Evolutionary conservation across 1,140 invertebrate species (phyloP).

Genomic region (Pachypeltis micranthus): DNA sequence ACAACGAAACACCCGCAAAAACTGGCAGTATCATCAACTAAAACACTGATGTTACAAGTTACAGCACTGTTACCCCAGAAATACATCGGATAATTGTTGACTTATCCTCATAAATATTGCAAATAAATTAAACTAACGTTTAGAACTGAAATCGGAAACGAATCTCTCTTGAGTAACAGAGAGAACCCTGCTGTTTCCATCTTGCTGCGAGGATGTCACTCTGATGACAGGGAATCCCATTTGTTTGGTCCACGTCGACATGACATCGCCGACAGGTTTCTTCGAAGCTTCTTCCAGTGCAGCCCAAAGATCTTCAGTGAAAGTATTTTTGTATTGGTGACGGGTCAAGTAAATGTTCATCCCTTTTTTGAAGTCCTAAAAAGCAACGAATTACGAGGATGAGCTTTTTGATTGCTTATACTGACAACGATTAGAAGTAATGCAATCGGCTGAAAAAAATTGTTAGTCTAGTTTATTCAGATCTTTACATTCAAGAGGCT

Average conservation of each 20-base stretch:
- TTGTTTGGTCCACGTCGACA: constrained; percentile 90
- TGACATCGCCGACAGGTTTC: constrained; percentile 81
- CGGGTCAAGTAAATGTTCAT: constrained; percentile 85
- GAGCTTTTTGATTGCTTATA: no score
- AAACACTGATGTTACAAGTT: no score
- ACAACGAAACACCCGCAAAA: constrained; percentile 37
- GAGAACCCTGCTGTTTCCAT: constrained; percentile 49
- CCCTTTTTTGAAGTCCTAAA: constrained; percentile 77
- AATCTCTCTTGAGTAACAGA: constrained; percentile 75
- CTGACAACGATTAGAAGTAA: no score
- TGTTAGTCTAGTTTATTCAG: no score
- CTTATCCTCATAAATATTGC: no score
- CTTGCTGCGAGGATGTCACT: constrained; percentile 36
- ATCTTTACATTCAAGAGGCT: no score
- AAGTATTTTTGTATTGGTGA: constrained; percentile 82
- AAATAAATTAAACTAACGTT: no score
- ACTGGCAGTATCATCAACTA: constrained; percentile 1
- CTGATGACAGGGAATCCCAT: constrained; percentile 74
- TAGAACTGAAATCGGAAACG: constrained; percentile 49
- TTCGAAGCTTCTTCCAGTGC: constrained; percentile 78
- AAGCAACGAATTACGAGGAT: constrained; percentile 20
- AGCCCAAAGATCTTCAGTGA: constrained; percentile 89
- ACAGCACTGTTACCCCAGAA: no score
- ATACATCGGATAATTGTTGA: no score
- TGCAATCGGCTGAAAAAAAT: no score